These are phyloP conservation scores for Cerastoderma edule DNA, from an alignment of 2,888 invertebrate species.

Conservation along the genomic window DNA sequence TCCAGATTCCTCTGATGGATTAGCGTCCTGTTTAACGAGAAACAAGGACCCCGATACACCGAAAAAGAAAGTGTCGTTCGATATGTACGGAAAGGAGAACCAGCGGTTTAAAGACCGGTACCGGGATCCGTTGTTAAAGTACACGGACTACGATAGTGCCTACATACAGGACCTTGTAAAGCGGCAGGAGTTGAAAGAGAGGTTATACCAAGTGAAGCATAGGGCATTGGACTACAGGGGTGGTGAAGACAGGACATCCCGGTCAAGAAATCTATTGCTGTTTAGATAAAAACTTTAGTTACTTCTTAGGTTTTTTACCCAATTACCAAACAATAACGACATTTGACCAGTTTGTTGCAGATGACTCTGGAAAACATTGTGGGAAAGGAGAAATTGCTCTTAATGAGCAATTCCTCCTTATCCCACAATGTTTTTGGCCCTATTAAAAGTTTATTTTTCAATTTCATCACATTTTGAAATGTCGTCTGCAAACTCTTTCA, in stretches of 20 bases:
- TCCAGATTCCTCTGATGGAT: constrained; percentile 64
- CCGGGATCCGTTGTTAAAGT: constrained; percentile 60
- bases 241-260: constrained; percentile 58
- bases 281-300: constrained; percentile 66
- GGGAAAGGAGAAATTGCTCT: no score
- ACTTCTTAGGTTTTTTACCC: no score
- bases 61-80: constrained; percentile 79
- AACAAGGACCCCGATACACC: constrained; percentile 74
- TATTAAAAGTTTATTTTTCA: no score
- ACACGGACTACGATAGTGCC: constrained; percentile 64
- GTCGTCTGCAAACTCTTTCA: no score
- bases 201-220: constrained; percentile 71
- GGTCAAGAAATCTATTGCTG: constrained; percentile 65
- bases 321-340: no score
- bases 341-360: no score
- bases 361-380: no score
- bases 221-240: constrained; percentile 65
- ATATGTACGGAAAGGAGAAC: constrained; percentile 78
- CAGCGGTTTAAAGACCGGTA: constrained; percentile 63
- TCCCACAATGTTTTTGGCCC: no score
- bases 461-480: no score
- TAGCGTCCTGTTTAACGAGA: constrained; percentile 73
- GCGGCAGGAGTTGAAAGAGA: constrained; percentile 72
- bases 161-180: constrained; percentile 68
- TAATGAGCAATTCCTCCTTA: no score